These are phyloP conservation scores for Pyrgus malvae DNA, from an alignment of 2,888 invertebrate genomes.

Conservation along the genomic window DNA sequence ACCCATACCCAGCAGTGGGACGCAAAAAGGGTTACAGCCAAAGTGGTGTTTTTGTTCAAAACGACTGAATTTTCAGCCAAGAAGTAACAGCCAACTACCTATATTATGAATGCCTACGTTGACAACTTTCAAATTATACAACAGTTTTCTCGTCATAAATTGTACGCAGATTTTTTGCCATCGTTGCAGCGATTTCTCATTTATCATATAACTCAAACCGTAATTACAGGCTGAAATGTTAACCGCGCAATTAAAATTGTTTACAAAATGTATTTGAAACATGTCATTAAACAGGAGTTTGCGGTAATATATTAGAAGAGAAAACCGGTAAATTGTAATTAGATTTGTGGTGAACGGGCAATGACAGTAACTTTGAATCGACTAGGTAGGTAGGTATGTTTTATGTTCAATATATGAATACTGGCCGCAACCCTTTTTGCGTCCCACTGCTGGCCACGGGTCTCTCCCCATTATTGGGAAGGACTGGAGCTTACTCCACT, in stretches of 20 bases:
- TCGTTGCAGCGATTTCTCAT: neutral
- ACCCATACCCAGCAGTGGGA: no score
- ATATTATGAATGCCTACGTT: no score
- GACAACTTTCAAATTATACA: conserved; percentile 4
- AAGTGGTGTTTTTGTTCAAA: neutral
- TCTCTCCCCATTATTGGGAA: no score
- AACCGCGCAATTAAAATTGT: neutral
- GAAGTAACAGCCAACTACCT: neutral
- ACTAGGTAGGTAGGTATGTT: no score
- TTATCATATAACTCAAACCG: neutral
- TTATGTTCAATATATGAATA: no score
- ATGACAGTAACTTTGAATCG: no score
- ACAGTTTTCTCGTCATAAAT: neutral
- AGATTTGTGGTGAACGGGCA: neutral
- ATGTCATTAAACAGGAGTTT: neutral
- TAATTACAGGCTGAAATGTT: neutral
- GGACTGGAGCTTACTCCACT: no score
- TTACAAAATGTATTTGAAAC: neutral
- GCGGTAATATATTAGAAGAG: neutral
- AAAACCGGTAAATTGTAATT: conserved; percentile 2
- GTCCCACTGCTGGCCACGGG: no score
- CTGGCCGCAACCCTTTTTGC: no score
- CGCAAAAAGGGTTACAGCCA: no score
- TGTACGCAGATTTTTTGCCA: neutral
- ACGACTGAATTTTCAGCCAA: neutral